Evolutionary conservation across 2,113 vertebrate species (phyloP), one percentile per base, ranked within the genome.

Genomic region (Nesospiza acunhae): DNA sequence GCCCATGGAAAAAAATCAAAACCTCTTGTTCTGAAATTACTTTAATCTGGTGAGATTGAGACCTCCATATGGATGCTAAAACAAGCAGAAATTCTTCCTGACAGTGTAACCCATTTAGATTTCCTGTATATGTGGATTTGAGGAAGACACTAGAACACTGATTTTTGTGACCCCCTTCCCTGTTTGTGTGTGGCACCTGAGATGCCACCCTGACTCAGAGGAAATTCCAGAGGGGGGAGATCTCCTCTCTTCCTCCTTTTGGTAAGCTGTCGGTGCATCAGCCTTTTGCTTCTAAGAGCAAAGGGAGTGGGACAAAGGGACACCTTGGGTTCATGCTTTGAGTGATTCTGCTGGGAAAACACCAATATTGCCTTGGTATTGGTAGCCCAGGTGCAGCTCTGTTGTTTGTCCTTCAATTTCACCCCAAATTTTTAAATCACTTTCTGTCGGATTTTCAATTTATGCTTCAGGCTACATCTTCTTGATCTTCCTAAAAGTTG

Each of bases 1-100:
- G 87, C 84, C 84, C 55, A 5, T 7, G 46, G 70, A 79, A 82
- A 62, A 64, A 81, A 96, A 91, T 50, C 67, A 87, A 97, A 94
- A 64, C 70, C 67, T 90, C 55, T 84, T 91, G 81, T 52, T 95
- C 75, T 63, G 50, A 80, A 94, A 91, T 0, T 0, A 56, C 19
- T 93, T 90, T 30, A 44, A 72, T 81, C 73, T 69, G 62, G 17
- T 49, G 42, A 60, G 33, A n/a, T 7, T 53, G 69, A 56, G 47
- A 50, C 11, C 27, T 93, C 55, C 89, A 41, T 23, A 44, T n/a
- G 73, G 72, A 55, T 8, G 7, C 37, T 78, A 81, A 87, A 88
- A 20, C 11, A 76, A 85, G 15, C 53, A 76, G 53, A 66, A 83
- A 58, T 85, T 79, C 70, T 75, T 75, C 37, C 22, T 42, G 66